Evolutionary conservation across 2,797 vertebrate species (phyloP), one percentile per base, ranked within the genome.

Genomic region (Hybognathus amarus): DNA sequence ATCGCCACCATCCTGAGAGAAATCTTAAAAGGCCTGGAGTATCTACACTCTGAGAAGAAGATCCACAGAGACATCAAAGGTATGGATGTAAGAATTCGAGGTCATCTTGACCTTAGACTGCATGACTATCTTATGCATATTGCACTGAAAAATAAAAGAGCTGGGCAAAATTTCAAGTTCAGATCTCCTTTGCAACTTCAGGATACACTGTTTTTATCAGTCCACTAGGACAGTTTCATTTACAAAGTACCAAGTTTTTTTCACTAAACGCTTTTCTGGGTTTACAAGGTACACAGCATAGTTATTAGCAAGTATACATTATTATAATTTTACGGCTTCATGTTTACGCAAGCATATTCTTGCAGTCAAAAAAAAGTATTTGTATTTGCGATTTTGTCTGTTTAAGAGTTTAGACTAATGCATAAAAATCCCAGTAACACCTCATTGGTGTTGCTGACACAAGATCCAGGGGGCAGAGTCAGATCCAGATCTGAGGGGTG

Each of bases 21-120:
- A 90, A 99, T 99, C 88, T 94, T 99, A 40, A 99, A 99, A 94
- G 98, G 98, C 79, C 95, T 99, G 0, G 98, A 99, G 93, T 99
- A 99, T 87, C 95, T 99, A 84, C 98, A 99, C 93, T 99, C 97
- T 0, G 98, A 99, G 94, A 99, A 99, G 95, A 99, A 99, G 94
- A 99, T 99, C 90, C 98, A 99, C 91, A 92, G 98, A 92, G 98
- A 99, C 86, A 99, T 99, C 91, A 99, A 99, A 97, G 98, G 98
- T 96, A 69, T 15, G 24, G 1, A 47, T 22, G 8, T 6, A 7
- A 2, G 36, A 89, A 83, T 85, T n/a, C 27, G 73, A 87, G 50
- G 75, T 82, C 59, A 38, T 82, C 79, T 38, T 75, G 71, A 75
- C 71, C 33, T 75, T 54, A 9, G 18, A 38, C 2, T 6, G 24